Conservation (phyloP, 2,113 vertebrate genomes). For the Pollimyrus isidori region DNA sequence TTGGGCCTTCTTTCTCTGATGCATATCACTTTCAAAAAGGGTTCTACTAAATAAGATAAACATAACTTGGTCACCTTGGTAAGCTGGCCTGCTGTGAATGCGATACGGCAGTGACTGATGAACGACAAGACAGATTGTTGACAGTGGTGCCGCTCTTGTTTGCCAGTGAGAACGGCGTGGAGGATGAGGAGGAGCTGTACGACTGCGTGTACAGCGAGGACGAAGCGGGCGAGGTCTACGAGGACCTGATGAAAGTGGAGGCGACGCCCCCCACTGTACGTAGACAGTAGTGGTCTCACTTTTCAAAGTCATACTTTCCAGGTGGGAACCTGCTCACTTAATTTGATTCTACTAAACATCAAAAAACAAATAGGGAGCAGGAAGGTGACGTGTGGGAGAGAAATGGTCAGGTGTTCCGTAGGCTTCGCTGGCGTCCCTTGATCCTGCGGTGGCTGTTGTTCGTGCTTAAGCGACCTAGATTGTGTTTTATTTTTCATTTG, state of each 20-base stretch:
- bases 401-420: neutral
- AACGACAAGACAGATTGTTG: neutral
- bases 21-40: neutral
- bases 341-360: neutral
- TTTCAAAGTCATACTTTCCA: neutral
- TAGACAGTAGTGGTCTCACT: neutral
- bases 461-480: neutral
- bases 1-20: neutral
- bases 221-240: constrained; percentile 83
- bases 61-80: neutral
- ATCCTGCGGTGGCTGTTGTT: neutral
- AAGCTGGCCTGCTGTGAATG: neutral
- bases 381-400: neutral
- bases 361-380: neutral
- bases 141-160: neutral
- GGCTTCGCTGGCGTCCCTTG: neutral
- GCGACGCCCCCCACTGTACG: constrained; percentile 64
- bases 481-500: neutral
- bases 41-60: neutral
- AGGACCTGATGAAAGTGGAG: constrained; percentile 85
- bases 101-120: neutral
- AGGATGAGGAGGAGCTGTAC: constrained; percentile 76
- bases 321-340: neutral
- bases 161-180: constrained; percentile 67
- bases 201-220: constrained; percentile 76